Evolutionary conservation across 1,140 invertebrate genomes (phyloP).

Genomic region (Andrena cerasifolii): DNA sequence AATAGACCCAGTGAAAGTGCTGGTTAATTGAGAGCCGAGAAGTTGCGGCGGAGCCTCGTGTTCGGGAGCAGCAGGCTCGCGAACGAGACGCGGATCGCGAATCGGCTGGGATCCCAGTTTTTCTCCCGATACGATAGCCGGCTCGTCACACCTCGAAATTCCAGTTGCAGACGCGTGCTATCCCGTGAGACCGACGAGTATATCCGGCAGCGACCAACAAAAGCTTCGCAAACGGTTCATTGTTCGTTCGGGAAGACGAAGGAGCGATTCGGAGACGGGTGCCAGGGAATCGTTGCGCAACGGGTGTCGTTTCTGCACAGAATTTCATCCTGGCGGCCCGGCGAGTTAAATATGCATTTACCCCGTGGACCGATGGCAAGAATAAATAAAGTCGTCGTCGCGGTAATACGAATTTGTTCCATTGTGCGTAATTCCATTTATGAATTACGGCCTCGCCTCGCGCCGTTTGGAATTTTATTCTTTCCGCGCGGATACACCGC

Average conservation of each 20-base stretch:
- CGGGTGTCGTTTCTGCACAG: slow-evolving; percentile 19
- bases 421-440: slow-evolving; percentile 46
- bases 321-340: background rate
- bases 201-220: slow-evolving; percentile 28
- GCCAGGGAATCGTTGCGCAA: slow-evolving; percentile 31
- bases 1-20: too few relatives aligned
- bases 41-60: too few relatives aligned
- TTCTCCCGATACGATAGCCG: too few relatives aligned
- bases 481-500: background rate
- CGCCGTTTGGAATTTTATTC: slow-evolving; percentile 27
- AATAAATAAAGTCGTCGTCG: slow-evolving; percentile 44
- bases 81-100: too few relatives aligned
- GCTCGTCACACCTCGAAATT: too few relatives aligned
- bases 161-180: background rate
- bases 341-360: slow-evolving; percentile 44
- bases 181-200: background rate
- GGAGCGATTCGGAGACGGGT: slow-evolving; percentile 17
- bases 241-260: slow-evolving; percentile 34
- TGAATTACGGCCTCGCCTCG: slow-evolving; percentile 26
- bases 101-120: too few relatives aligned
- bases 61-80: too few relatives aligned
- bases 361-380: slow-evolving; percentile 28
- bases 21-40: too few relatives aligned
- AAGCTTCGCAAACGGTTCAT: slow-evolving; percentile 39
- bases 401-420: slow-evolving; percentile 48